A percentile compares a stretch with the other conserved stretches of the same genome.
phyloP scores from a whole-genome alignment of 2,888 invertebrate genomes.

The Adelphocoris suturalis region DNA sequence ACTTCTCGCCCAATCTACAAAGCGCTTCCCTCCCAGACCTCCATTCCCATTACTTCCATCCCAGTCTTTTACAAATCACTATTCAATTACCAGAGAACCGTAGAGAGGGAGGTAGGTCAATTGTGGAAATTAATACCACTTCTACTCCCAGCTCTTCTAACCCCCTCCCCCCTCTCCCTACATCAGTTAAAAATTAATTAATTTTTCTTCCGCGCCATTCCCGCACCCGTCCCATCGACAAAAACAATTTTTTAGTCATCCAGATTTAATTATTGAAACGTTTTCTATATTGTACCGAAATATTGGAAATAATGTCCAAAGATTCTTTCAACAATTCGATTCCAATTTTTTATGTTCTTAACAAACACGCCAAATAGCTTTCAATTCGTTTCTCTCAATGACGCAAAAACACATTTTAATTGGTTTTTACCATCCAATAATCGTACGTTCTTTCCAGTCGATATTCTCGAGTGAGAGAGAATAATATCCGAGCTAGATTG shows the following conservation, averaged over 20 bases:
- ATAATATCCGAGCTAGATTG: not conserved
- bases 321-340: not conserved
- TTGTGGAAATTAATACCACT: slow-evolving; percentile 65
- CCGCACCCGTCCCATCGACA: not conserved
- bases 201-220: not conserved
- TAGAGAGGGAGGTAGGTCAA: slow-evolving; percentile 47
- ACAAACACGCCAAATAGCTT: not conserved
- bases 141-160: slow-evolving; percentile 17
- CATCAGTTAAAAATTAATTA: slow-evolving; percentile 60
- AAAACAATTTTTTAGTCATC: slow-evolving; percentile 62
- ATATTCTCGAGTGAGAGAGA: not conserved
- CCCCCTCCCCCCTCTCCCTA: not conserved
- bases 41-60: slow-evolving; percentile 65
- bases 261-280: slow-evolving; percentile 65
- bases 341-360: not conserved
- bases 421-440: not conserved
- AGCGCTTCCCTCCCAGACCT: slow-evolving; percentile 48
- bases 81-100: slow-evolving; percentile 64
- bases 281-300: slow-evolving; percentile 62
- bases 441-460: not conserved
- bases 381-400: not conserved
- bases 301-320: slow-evolving; percentile 40
- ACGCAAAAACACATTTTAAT: not conserved
- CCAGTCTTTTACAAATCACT: slow-evolving; percentile 70
- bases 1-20: slow-evolving; percentile 72